Evolutionary conservation across 53 echinoderm and acorn worm species (phyloP), one percentile per base, ranked within the genome.

Genomic region (Holothuria scabra): DNA sequence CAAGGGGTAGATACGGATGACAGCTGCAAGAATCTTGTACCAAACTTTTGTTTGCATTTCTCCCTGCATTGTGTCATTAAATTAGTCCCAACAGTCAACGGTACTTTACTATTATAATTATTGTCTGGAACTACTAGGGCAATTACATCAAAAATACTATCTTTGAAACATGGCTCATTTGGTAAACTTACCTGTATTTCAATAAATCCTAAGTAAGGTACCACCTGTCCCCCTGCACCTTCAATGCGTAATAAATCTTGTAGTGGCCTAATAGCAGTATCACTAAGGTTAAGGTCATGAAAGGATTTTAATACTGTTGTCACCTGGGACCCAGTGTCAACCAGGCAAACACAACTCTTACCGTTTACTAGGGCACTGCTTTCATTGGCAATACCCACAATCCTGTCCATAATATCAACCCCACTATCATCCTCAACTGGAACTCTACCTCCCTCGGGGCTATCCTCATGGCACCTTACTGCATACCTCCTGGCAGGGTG

Each of bases 271-370:
- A 84, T 23, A 4, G 21, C 46, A 25, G 12, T 21, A 11, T 55
- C 56, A 20, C 30, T 66, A 20, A 84, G 67, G 25, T 84, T 25
- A 9, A 12, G 3, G 9, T 67, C 24, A 46, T 67, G 19, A 21
- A 66, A 84, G 13, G 84, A 67, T 5, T 12, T 3, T 0, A 68
- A 24, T 13, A 84, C 10, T 8, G 84, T 84, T 52, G 84, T 66
- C 0, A 84, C 67, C 31, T 84, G 84, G 18, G 84, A 84, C 8
- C 84, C 84, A n/a, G 84, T 84, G 26, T 84, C 67, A 0, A 84
- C 18, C 14, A 84, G 33, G 49, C 67, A 84, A 5, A 6, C 8
- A 21, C 55, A 68, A 1, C 23, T 18, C 41, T 67, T 68, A 5
- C 67, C 67, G 46, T 84, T 67, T 16, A 84, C 32, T 2, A 52